Evolutionary conservation across 1,140 invertebrate genomes (phyloP), one percentile per base, ranked within the genome.

Genomic region (Bombus confusus): DNA sequence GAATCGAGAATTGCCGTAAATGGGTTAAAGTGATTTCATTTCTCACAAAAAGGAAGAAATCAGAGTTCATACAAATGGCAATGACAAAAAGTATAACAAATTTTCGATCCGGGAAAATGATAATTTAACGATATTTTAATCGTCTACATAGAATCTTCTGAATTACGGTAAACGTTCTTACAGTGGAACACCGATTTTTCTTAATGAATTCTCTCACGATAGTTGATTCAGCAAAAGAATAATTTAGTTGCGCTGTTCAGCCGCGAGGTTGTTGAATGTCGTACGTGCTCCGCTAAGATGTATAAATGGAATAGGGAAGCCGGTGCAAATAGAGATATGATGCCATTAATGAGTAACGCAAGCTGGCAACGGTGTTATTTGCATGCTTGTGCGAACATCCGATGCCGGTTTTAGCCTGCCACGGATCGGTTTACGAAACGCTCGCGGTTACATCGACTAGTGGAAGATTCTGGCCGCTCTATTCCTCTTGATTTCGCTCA

Each of bases 261-360:
- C 34, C 52, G 34, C 39, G 28, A 31, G 31, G 39, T 28, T 37
- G 13, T 31, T 3, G 13, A n/a, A 31, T 34, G 22, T 28, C 25
- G 18, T 47, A 82, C 41, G 15, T 64, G 25, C 1, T 13, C 12
- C 25, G 37, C 1, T 18, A 39, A 57, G 69, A 75, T 37, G 43
- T 57, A 39, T 22, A 69, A 68, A 77, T 68, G 59, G 57, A 37
- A 59, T 74, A 25, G 43, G 59, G 28, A 79, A 34, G 68, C 18
- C 18, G 15, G 47, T n/a, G 47, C 80, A 37, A 71, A 59, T 64
- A 43, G 39, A 75, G 52, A 75, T 47, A 64, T 41, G 57, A 43
- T 64, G 80, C 71, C 71, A 74, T 82, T 82, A 82, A 82, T 66
- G 80, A 82, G 57, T 64, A 75, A 82, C 72, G 39, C 39, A 82